A percentile compares a stretch with the other conserved stretches of the same genome.
Evolutionary conservation across 2,113 vertebrate genomes (phyloP).

Genomic region (Syngnathus scovelli): DNA sequence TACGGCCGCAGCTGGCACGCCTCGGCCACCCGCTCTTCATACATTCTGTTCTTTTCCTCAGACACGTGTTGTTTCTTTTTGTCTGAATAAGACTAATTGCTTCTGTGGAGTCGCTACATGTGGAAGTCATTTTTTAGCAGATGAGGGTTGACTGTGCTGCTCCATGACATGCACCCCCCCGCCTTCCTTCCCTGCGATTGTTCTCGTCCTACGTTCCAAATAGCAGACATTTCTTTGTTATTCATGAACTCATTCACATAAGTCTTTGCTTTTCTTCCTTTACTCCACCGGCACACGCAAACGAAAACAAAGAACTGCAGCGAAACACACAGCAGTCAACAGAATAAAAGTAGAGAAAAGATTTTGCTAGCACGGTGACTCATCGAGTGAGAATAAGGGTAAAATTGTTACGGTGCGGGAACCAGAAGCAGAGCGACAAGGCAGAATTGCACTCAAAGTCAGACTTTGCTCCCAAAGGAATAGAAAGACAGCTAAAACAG

Average conservation of each 20-base stretch:
- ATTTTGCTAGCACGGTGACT: too few species aligned
- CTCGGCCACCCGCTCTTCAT: constrained; percentile 22
- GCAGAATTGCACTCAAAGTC: too few species aligned
- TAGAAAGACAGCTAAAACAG: too few species aligned
- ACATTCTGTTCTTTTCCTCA: constrained; percentile 15
- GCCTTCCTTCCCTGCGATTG: constrained; percentile 43
- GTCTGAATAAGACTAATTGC: neutral
- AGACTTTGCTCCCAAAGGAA: too few species aligned
- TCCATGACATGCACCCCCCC: neutral
- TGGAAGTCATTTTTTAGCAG: constrained; percentile 14
- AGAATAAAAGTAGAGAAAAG: too few species aligned
- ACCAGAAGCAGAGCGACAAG: too few species aligned
- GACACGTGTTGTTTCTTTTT: neutral
- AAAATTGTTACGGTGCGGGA: too few species aligned
- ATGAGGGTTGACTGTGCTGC: neutral
- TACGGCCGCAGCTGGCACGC: constrained; percentile 34
- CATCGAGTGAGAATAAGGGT: too few species aligned
- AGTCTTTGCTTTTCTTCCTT: constrained; percentile 1
- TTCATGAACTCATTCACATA: constrained; percentile 24
- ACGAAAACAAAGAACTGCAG: neutral
- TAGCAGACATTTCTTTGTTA: constrained; percentile 14
- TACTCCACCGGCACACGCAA: constrained; percentile 11
- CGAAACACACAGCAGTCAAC: too few species aligned
- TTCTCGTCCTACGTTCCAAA: constrained; percentile 30
- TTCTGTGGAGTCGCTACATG: neutral